Base-by-base conservation (phyloP, 1,140 invertebrate genomes). In the Macrocentrus cingulum region DNA sequence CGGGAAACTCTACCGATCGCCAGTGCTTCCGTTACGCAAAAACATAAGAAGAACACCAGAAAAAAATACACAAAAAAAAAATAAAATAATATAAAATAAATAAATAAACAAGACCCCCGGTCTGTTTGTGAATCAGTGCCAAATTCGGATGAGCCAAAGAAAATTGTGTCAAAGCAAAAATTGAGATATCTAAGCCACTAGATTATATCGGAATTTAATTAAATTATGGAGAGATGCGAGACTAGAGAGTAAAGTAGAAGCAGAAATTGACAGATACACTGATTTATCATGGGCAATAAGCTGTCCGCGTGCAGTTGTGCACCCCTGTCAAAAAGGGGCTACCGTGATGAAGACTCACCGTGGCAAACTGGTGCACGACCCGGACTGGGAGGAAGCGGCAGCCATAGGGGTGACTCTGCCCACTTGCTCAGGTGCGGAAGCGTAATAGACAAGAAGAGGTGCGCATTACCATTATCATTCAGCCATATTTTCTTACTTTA, bases 321-420 rank as follows among this genome's bases (percentile, higher is more conserved):
- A 66, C 94, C 94, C 59, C 84, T 97, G 67, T 90, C 94, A 73
- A 88, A 92, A 82, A 95, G 95, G 83, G 91, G 89, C 67, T 96
- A 96, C 84, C 88, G 92, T 73, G 93, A 94, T 77, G 94, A 96
- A 77, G 92, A 95, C 80, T 90, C 92, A 67, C 92, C 94, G 73
- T 93, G 91, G 90, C 91, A 93, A 79, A 87, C 88, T 63, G 69
- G 67, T 36, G 67, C 69, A 46, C 71, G 69, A 54, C 59, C 60
- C 39, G 72, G 63, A 46, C 68, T 73, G 46, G 66, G 70, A 56
- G 63, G 66, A 57, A 65, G 68, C 56, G 66, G 69, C 66, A 71
- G 69, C 56, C 90, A 90, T 58, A 84, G 91, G 67, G 84, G 91
- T 68, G 84, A 91, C 55, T 91, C 94, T 82, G 91, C 91, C 69